Evolutionary conservation across 30 jellyfish, hydroid and myxozoan species (phyloP), one percentile per base, ranked within the genome.

Genomic region (Pseudorhiza aurosa): DNA sequence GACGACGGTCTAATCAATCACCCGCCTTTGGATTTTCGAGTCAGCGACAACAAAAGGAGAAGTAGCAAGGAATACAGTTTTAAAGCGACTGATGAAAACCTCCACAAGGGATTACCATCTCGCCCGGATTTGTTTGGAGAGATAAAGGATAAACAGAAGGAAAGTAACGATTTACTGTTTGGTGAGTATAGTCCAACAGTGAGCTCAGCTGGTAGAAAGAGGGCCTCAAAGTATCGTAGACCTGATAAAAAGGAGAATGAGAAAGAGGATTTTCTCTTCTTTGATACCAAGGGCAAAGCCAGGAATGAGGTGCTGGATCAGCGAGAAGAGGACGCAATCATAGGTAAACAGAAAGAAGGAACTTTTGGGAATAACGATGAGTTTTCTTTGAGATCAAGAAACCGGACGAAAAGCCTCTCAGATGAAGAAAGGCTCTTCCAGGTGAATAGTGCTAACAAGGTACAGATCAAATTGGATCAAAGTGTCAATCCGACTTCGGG

Each of bases 101-200:
- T 88, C 32, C 97, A 88, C 63, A 72, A 64, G 31, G 97, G 96
- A 9, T 40, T 90, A 4, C 94, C 96, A 8, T 88, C 96, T 22
- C 86, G 79, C 30, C 47, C 88, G 15, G 96, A 85, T 28, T 36
- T 51, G 24, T 47, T 39, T 4, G 70, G 58, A 25, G 83, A 25
- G 17, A 22, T 50, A 47, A 11, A 43, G 15, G 27, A 56, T 22
- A 51, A 21, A 32, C 39, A 30, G 39, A 58, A 58, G 27, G 68
- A 32, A 27, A 19, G 47, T 8, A 43, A 65, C 14, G 89, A 77
- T 15, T 40, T 77, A 1, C 0, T 45, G 58, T 59, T 59, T 35
- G 89, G 89, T 6, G 89, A 46, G 0, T 77, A 60, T 45, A 62
- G 27, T 26, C 89, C 89, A 24, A 59, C 89, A 0, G 81, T 63